Percentiles rank a stretch among this genome's conserved stretches.
These are phyloP conservation scores for Folsomia manolachei DNA, from an alignment of 2,888 invertebrate species.

Conservation along the genomic window DNA sequence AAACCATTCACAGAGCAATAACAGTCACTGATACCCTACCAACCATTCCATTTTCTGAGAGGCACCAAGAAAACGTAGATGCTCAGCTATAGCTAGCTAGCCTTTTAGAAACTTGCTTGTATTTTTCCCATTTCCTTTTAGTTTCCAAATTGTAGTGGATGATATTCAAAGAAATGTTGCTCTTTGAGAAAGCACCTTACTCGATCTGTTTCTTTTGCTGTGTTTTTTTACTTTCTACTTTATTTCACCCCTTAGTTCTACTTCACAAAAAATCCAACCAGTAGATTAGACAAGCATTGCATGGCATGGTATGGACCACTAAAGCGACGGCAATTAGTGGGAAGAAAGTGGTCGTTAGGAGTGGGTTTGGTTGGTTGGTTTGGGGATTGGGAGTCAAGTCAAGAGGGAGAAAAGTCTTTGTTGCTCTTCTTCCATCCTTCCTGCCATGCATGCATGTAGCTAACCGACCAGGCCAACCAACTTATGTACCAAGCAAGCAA, in stretches of 20 bases:
- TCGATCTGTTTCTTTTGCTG: neutral
- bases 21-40: neutral
- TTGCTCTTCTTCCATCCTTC: neutral
- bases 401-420: neutral
- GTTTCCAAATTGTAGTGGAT: neutral
- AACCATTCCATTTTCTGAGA: neutral
- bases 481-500: neutral
- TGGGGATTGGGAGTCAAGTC: neutral
- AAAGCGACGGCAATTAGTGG: conserved; percentile 2
- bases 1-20: conserved; percentile 1
- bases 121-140: too few species aligned
- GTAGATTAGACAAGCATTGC: too few species aligned
- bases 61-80: too few species aligned
- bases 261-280: too few species aligned
- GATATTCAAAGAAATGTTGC: neutral
- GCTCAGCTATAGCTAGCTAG: neutral
- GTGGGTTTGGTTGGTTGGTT: neutral
- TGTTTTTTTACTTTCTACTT: neutral
- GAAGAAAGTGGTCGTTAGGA: neutral
- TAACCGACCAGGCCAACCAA: too few species aligned
- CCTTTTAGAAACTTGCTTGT: neutral
- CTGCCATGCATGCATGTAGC: too few species aligned
- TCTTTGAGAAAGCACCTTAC: neutral
- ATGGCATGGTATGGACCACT: neutral
- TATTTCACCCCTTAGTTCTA: too few species aligned